phyloP scores from a whole-genome alignment of 2,113 vertebrate genomes.

The Ochotona curzoniae region DNA sequence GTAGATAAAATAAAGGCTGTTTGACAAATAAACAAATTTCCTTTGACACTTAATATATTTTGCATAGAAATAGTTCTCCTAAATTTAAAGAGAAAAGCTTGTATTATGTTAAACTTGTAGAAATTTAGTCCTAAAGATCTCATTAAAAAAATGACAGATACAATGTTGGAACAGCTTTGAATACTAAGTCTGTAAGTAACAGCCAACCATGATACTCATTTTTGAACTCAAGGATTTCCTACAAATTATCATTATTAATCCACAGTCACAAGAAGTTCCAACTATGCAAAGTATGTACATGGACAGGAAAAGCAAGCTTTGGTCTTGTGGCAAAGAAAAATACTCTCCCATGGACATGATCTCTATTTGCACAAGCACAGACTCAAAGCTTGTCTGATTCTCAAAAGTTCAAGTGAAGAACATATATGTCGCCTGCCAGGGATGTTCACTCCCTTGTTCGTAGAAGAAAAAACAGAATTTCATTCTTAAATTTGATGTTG shows the following conservation, averaged over 20 bases:
- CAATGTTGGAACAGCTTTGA: neutral
- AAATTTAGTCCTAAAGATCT: neutral
- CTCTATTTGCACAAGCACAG: neutral
- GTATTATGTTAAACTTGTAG: neutral
- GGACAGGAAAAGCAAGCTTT: neutral
- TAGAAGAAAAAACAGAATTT: neutral
- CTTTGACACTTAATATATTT: neutral
- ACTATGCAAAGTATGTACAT: neutral
- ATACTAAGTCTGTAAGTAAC: neutral
- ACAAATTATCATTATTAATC: neutral
- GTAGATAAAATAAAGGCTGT: neutral
- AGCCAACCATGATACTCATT: neutral
- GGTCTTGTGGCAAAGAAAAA: conserved; percentile 20
- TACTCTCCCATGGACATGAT: neutral
- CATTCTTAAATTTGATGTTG: neutral
- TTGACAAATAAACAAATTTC: neutral
- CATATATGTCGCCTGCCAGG: neutral
- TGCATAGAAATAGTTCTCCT: neutral
- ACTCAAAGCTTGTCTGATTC: neutral
- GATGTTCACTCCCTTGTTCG: neutral
- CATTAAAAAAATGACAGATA: neutral
- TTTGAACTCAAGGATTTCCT: neutral
- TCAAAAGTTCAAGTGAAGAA: neutral
- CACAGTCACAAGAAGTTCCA: neutral
- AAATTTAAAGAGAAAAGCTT: conserved; percentile 11